phyloP scores from a whole-genome alignment of 30 jellyfish, hydroid and myxozoan species.

The Turritopsis rubra region DNA sequence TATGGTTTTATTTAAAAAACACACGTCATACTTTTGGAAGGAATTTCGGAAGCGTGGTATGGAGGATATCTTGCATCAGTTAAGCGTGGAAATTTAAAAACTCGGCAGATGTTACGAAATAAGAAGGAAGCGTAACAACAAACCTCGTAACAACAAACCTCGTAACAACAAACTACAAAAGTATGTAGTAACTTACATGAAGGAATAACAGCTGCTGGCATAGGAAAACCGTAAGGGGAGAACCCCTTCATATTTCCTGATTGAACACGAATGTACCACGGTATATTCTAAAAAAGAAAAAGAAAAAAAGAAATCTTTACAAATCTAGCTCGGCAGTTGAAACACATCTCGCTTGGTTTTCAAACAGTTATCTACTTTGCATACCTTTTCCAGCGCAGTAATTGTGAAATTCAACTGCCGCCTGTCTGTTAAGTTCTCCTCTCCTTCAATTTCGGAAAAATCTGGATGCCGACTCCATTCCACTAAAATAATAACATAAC shows the following conservation, averaged over 20 bases:
- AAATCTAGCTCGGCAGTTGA: neutral
- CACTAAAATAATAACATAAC: conserved; percentile 30
- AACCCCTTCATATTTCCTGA: conserved; percentile 93
- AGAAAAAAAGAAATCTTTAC: neutral
- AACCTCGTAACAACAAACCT: neutral
- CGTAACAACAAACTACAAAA: neutral
- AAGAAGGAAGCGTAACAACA: neutral
- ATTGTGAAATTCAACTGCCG: conserved; percentile 60
- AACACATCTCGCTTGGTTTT: neutral
- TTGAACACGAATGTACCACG: conserved; percentile 73
- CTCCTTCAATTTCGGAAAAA: conserved; percentile 58
- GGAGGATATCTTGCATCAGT: neutral
- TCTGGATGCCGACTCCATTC: conserved; percentile 92
- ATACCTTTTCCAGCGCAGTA: conserved; percentile 67
- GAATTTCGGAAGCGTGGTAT: neutral
- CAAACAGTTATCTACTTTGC: too few species aligned
- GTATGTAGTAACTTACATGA: conserved; percentile 62
- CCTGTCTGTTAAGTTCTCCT: conserved; percentile 49
- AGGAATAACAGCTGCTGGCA: conserved; percentile 85
- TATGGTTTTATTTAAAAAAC: too few species aligned
- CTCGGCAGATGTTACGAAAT: neutral
- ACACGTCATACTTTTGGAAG: too few species aligned
- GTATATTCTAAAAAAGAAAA: conserved; percentile 42
- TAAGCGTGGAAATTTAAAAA: neutral
- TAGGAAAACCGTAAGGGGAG: conserved; percentile 70